Evolutionary conservation across 1,140 invertebrate genomes (phyloP), one percentile per base, ranked within the genome.

Genomic region (Caenorhabditis inopinata): DNA sequence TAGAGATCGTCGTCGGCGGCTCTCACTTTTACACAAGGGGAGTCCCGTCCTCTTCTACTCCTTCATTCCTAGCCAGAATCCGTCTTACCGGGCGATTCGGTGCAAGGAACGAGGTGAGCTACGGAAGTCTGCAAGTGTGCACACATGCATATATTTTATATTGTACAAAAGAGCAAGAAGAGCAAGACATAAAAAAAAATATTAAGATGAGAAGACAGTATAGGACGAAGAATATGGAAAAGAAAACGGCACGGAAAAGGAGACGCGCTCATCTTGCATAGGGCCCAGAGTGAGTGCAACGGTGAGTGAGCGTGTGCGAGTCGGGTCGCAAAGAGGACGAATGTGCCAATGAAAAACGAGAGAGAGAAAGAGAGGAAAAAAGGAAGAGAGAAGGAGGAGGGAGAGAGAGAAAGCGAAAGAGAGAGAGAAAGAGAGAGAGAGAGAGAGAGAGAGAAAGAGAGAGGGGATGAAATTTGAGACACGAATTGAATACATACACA

Each of bases 11-110:
- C 49, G 49, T 53, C 53, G 53, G 35, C 32, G 58, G 58, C 58
- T 68, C 58, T 68, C 58, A 68, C 58, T 68, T 68, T 68, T 29
- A 38, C 58, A 68, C 58, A 38, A 35, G 48, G n/a, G 48, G 21
- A 51, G 58, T 38, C 58, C 58, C 5, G 58, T 38, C 32, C 29
- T 68, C 58, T 68, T 68, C 32, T 38, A 68, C 58, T 68, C 58
- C 58, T 68, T 68, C 58, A 68, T 68, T 68, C 58, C 58, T 68
- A 29, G 32, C 32, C 49, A 32, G 58, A 68, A 68, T 68, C 58
- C 58, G 58, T 68, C 12, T 68, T 68, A 68, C 58, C 58, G 58
- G 35, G 32, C 58, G 58, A 18, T 12, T 68, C 27, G 11, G 58
- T 32, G 58, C 25, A 49, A 74, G 21, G 23, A 47, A 27, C 11